Base-by-base conservation (phyloP, 2,797 vertebrate species). In the Anableps anableps region DNA sequence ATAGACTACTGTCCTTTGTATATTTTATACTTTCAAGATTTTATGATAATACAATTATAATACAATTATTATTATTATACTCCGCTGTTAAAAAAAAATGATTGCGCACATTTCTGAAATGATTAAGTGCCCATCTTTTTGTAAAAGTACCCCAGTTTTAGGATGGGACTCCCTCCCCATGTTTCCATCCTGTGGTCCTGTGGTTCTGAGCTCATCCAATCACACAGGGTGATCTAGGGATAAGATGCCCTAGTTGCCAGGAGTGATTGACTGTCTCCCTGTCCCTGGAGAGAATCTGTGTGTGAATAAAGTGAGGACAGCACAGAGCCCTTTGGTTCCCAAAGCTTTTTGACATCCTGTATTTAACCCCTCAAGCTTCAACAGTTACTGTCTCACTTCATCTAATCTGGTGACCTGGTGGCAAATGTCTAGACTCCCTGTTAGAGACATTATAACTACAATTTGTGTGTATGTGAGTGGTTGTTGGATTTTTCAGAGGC, bases 161-260 rank as follows among this genome's bases (percentile, higher is more conserved):
- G 87, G 89, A 92, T 83, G 87, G 80, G 87, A 88, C 83, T 87
- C 34, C 88, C 89, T 88, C 88, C 87, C 85, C 38, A 3, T 72
- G 50, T 85, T 77, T 89, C 82, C 58, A 73, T 80, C 72, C 80
- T 86, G 78, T 84, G 83, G 88, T 80, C 72, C 80, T 86, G 78
- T 84, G 83, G 88, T 85, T 73, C 82, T 81, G 62, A 91, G 83
- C 89, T 88, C 19, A 68, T 89, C 85, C 88, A 88, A 83, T 72
- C 74, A 13, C 76, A 29, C 64, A 82, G 89, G 91, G 88, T 93
- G 86, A 94, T 83, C 75, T 9, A 82, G 90, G 93, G 91, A 91
- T 86, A 94, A 93, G 90, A 90, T 92, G 92, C 89, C 91, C 87
- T 85, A 86, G 91, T 94, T 94, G 92, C 88, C 87, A 84, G 76